Conservation (phyloP, 35 echinoderm and acorn worm species). For the Patiria miniata region DNA sequence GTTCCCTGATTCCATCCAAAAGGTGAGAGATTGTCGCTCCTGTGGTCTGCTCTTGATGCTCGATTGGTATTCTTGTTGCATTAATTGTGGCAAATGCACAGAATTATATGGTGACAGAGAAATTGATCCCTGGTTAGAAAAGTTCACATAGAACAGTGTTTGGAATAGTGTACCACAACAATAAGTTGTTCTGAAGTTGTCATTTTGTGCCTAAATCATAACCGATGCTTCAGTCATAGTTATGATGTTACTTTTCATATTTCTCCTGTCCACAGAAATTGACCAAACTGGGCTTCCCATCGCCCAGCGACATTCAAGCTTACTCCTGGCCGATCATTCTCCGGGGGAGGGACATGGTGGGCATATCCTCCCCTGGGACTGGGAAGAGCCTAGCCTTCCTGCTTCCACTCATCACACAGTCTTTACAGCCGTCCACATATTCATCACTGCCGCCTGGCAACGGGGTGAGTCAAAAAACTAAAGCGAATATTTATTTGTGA, state of each 20-base stretch:
- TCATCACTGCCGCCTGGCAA: constrained; percentile 62
- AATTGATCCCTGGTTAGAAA: no score
- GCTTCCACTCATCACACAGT: constrained; percentile 70
- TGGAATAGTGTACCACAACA: no score
- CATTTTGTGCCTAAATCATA: no score
- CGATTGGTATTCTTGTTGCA: no score
- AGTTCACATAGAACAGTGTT: no score
- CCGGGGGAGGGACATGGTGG: constrained; percentile 82
- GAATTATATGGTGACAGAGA: no score
- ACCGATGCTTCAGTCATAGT: no score
- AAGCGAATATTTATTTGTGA: background rate
- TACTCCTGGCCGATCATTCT: constrained; percentile 82
- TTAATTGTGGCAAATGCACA: no score
- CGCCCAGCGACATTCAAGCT: constrained; percentile 66
- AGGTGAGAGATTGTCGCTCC: constrained; percentile 42
- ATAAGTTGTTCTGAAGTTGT: no score
- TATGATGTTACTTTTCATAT: background rate
- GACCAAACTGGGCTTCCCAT: constrained; percentile 20
- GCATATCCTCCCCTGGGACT: constrained; percentile 45
- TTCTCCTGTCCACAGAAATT: constrained; percentile 5
- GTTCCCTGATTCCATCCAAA: constrained; percentile 71
- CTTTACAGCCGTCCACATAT: constrained; percentile 72
- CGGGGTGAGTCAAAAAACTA: constrained; percentile 67
- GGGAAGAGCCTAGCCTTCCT: constrained; percentile 67
- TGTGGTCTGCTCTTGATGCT: no score